These are phyloP conservation scores for Caenorhabditis inopinata DNA, from an alignment of 1,140 invertebrate species.

Conservation along the genomic window DNA sequence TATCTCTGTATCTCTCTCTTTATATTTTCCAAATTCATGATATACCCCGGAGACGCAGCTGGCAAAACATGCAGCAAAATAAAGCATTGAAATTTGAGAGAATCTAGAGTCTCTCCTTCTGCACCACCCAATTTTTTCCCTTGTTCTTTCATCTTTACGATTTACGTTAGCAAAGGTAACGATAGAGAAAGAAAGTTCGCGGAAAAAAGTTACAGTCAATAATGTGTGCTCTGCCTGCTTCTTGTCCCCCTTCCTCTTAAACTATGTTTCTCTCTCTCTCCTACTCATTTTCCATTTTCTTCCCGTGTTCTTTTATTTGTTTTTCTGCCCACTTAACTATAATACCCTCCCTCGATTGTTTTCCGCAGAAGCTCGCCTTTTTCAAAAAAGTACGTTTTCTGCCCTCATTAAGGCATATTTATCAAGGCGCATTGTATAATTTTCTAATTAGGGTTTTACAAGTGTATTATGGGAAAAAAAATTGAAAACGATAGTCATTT, in stretches of 20 bases:
- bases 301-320: slow-evolving; percentile 22
- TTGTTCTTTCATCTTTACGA: too few species aligned
- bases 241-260: neutral
- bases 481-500: too few species aligned
- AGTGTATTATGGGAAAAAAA: too few species aligned
- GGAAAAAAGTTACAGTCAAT: slow-evolving; percentile 21
- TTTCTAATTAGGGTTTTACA: too few species aligned
- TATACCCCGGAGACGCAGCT: slow-evolving; percentile 10
- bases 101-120: neutral
- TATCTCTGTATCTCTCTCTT: too few species aligned
- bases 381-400: too few species aligned
- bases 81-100: slow-evolving; percentile 16
- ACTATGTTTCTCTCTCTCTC: neutral
- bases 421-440: too few species aligned
- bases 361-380: too few species aligned
- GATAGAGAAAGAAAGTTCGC: neutral
- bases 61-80: neutral
- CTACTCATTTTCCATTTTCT: neutral
- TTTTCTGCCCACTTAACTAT: slow-evolving; percentile 10
- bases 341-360: too few species aligned
- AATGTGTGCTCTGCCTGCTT: neutral
- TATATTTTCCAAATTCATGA: slow-evolving; percentile 1
- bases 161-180: slow-evolving; percentile 20
- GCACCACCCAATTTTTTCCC: too few species aligned
- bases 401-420: too few species aligned